These are phyloP conservation scores for Trypoxylon attenuatum DNA, from an alignment of 2,888 invertebrate species.

Conservation along the genomic window DNA sequence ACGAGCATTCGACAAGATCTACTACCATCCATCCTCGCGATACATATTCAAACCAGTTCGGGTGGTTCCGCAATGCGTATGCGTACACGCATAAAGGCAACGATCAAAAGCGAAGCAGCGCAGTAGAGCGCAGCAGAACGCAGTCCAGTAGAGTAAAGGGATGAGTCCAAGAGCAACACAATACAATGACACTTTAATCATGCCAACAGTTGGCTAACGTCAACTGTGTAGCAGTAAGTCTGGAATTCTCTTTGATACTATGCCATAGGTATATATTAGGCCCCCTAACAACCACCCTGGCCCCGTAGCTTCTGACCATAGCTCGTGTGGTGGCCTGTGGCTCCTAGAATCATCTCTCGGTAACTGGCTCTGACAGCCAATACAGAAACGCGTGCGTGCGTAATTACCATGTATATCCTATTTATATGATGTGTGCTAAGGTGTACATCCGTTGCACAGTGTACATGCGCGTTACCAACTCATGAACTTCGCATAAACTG, in stretches of 20 bases:
- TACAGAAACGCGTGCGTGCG: constrained; percentile 43
- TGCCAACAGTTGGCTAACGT: constrained; percentile 52
- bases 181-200: constrained; percentile 61
- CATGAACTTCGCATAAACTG: constrained; percentile 51
- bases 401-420: constrained; percentile 35
- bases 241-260: constrained; percentile 64
- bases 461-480: constrained; percentile 14
- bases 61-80: constrained; percentile 10
- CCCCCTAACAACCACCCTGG: too few relatives aligned
- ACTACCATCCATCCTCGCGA: too few relatives aligned
- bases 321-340: too few relatives aligned
- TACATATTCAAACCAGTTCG: too few relatives aligned
- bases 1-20: too few relatives aligned
- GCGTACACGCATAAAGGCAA: constrained; percentile 12
- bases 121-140: not conserved
- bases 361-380: constrained; percentile 42
- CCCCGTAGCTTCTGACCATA: too few relatives aligned
- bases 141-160: too few relatives aligned
- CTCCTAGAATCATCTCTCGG: too few relatives aligned
- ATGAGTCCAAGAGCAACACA: too few relatives aligned
- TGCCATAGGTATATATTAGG: constrained; percentile 39
- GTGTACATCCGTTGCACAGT: not conserved
- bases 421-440: not conserved
- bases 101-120: constrained; percentile 34
- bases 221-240: constrained; percentile 54